A percentile compares a stretch with the other conserved stretches of the same genome.
These are phyloP conservation scores for Megaceryle maxima DNA, from an alignment of 2,113 vertebrate species.

Conservation along the genomic window DNA sequence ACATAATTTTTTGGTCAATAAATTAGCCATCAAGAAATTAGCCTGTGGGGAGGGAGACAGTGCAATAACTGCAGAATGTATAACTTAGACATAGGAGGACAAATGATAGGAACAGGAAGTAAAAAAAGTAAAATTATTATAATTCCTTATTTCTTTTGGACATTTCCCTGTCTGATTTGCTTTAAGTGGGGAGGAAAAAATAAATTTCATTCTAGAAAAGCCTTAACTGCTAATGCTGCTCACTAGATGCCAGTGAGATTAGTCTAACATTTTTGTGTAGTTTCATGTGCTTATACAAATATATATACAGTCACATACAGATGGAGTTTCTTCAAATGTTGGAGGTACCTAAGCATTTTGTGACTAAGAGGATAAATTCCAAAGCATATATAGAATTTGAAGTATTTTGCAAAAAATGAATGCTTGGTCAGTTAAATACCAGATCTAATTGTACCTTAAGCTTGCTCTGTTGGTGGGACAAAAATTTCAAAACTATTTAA, in stretches of 20 bases:
- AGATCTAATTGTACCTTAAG: background rate
- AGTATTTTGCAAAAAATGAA: background rate
- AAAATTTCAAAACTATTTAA: background rate
- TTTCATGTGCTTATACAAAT: background rate
- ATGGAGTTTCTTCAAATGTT: background rate
- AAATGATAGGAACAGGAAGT: background rate
- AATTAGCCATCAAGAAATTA: background rate
- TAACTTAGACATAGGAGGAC: no score
- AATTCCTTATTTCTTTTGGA: background rate
- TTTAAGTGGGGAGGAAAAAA: background rate
- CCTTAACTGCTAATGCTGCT: background rate
- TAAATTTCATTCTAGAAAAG: background rate
- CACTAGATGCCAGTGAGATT: background rate
- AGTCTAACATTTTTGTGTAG: background rate
- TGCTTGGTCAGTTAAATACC: background rate
- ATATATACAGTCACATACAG: accelerated
- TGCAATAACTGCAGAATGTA: no score
- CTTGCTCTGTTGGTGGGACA: background rate
- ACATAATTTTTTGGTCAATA: background rate
- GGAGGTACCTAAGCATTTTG: background rate
- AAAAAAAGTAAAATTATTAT: background rate
- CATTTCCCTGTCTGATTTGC: background rate
- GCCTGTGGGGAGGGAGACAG: background rate
- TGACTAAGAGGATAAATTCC: background rate
- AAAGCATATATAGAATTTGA: background rate